Evolutionary conservation across 1,140 invertebrate species (phyloP).

Genomic region (Xylocopa sonorina): DNA sequence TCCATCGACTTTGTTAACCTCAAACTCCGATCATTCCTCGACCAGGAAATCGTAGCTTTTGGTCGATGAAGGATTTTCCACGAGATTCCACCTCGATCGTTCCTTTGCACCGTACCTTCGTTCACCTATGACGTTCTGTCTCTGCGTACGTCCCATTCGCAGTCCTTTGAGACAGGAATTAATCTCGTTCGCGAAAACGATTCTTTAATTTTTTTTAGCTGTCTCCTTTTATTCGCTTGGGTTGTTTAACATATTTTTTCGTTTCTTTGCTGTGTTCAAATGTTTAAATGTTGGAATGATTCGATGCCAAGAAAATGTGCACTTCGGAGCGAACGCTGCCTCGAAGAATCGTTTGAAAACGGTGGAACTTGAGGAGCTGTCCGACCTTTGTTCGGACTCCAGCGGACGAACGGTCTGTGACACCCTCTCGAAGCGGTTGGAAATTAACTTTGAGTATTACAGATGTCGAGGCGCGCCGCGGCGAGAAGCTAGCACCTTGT

Average conservation of each 20-base stretch:
- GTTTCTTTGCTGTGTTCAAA: neutral
- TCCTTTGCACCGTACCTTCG: conserved; percentile 23
- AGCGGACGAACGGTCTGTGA: conserved; percentile 50
- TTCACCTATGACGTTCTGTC: neutral
- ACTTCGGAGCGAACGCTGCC: too few relatives aligned
- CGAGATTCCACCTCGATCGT: conserved; percentile 39
- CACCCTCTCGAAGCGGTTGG: conserved; percentile 61
- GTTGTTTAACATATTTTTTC: neutral
- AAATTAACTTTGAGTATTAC: conserved; percentile 79
- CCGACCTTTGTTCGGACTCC: conserved; percentile 24
- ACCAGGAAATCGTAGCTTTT: conserved; percentile 32
- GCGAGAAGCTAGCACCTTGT: conserved; percentile 78
- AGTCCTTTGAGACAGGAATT: neutral
- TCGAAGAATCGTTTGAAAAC: neutral
- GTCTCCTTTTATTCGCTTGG: neutral
- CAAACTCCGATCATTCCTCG: conserved; percentile 68
- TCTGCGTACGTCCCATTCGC: neutral
- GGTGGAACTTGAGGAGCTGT: conserved; percentile 9
- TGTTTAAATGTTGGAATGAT: neutral
- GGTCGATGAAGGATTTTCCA: conserved; percentile 45
- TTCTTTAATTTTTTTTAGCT: neutral
- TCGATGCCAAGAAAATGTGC: too few relatives aligned
- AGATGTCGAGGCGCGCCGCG: conserved; percentile 75
- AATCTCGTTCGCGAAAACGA: neutral
- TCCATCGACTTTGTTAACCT: conserved; percentile 70